Evolutionary conservation across 2,113 vertebrate species (phyloP).

Genomic region (Oryctolagus cuniculus): DNA sequence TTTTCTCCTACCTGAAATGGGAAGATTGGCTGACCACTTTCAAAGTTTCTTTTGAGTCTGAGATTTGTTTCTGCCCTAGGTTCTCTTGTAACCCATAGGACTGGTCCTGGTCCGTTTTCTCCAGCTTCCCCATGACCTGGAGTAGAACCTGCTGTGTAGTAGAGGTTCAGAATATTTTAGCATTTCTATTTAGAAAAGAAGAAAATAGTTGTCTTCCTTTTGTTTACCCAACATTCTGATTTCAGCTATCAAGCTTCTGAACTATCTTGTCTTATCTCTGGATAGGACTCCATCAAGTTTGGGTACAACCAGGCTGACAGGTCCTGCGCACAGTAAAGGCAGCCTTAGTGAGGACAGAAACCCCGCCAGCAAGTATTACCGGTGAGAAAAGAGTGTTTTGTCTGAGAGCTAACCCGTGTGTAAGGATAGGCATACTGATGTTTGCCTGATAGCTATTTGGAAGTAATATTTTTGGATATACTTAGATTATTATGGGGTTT

Average conservation of each 20-base stretch:
- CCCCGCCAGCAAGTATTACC: slow-evolving; percentile 90
- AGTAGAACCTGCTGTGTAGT: slow-evolving; percentile 39
- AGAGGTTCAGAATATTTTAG: slow-evolving; percentile 47
- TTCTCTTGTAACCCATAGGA: not conserved
- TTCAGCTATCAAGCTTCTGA: slow-evolving; percentile 60
- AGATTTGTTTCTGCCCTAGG: not conserved
- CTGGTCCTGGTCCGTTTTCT: not conserved
- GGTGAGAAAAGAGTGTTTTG: slow-evolving; percentile 85
- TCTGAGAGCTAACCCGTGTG: slow-evolving; percentile 43
- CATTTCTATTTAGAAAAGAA: slow-evolving; percentile 59
- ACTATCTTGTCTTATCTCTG: slow-evolving; percentile 79
- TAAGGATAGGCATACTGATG: slow-evolving; percentile 15
- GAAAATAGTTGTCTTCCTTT: slow-evolving; percentile 42
- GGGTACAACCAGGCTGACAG: slow-evolving; percentile 89
- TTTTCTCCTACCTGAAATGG: slow-evolving; percentile 41
- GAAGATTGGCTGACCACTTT: not conserved
- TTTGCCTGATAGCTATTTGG: slow-evolving; percentile 44
- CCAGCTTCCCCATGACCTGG: not conserved
- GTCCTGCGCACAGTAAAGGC: slow-evolving; percentile 90
- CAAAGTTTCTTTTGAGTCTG: slow-evolving; percentile 45
- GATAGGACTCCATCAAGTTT: slow-evolving; percentile 90
- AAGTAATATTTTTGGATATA: slow-evolving; percentile 48
- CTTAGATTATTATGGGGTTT: slow-evolving; percentile 32
- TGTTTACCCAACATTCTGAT: slow-evolving; percentile 52
- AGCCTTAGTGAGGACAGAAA: slow-evolving; percentile 91